Conservation (phyloP, 2,888 invertebrate genomes). For the Leptopilina syphax region DNA sequence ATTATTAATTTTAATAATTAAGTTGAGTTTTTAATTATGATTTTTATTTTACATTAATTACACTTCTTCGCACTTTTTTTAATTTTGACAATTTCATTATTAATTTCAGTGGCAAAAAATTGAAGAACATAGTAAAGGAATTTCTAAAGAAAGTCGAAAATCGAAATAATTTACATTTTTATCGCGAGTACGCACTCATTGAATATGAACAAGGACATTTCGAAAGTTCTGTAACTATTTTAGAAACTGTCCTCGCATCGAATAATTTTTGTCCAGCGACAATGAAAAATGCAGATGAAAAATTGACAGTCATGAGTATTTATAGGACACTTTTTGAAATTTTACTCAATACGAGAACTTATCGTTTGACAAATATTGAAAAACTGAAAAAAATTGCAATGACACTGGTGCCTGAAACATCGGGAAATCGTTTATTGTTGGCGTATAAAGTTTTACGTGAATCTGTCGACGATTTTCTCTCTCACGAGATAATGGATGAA, state of each 20-base stretch:
- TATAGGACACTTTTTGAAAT: conserved; percentile 75
- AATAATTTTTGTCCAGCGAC: conserved; percentile 62
- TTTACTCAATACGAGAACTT: conserved; percentile 60
- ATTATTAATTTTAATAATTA: no score
- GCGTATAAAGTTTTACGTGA: conserved; percentile 64
- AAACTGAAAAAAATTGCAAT: conserved; percentile 60
- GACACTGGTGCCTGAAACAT: conserved; percentile 57
- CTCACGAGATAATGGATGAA: conserved; percentile 51
- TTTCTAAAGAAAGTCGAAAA: conserved; percentile 79
- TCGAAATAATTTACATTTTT: conserved; percentile 80
- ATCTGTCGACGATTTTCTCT: conserved; percentile 60
- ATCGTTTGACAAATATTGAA: conserved; percentile 56
- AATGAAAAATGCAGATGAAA: conserved; percentile 65
- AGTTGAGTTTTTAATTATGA: no score
- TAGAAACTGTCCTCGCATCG: conserved; percentile 77
- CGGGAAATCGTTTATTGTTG: conserved; percentile 52
- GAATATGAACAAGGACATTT: conserved; percentile 79
- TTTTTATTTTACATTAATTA: no score
- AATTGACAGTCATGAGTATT: conserved; percentile 73
- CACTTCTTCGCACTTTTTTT: no score
- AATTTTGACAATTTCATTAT: no score
- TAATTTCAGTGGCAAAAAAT: conserved; percentile 74
- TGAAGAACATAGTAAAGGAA: conserved; percentile 79
- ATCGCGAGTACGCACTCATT: conserved; percentile 82
- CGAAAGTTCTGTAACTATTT: conserved; percentile 77